Conservation (phyloP, 2,888 invertebrate genomes). For the Apamea epomidion region DNA sequence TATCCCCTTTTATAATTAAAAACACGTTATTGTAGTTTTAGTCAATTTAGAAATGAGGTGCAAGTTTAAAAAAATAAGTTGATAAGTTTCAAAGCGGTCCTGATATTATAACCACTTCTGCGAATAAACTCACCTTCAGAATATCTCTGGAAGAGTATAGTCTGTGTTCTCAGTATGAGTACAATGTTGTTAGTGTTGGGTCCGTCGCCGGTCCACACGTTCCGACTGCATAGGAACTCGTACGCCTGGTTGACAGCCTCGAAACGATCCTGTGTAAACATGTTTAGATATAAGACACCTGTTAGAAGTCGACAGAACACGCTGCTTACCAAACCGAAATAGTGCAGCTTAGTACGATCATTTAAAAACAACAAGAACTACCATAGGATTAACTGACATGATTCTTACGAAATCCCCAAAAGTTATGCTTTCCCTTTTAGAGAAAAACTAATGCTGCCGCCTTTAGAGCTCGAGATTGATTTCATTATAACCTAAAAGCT, state of each 20-base stretch:
- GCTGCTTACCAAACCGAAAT: not conserved
- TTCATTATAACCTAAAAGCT: no score
- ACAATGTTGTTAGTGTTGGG: conserved; percentile 99
- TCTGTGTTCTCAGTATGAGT: conserved; percentile 97
- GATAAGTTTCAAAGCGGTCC: not conserved
- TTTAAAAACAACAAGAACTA: not conserved
- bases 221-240: conserved; percentile 98
- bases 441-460: not conserved
- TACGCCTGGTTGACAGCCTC: conserved; percentile 99
- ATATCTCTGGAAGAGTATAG: conserved; percentile 98
- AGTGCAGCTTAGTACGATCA: not conserved
- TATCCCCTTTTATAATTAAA: not conserved
- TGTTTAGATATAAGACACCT: not conserved
- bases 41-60: not conserved
- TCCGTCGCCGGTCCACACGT: conserved; percentile 95
- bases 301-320: not conserved
- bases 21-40: not conserved
- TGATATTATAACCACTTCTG: not conserved
- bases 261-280: conserved; percentile 94
- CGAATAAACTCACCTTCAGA: conserved; percentile 92
- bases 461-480: not conserved
- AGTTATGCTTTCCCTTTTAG: not conserved
- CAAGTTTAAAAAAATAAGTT: not conserved
- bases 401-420: no score
- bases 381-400: not conserved